Conservation (phyloP, 2,888 invertebrate genomes). For the Timema podura region DNA sequence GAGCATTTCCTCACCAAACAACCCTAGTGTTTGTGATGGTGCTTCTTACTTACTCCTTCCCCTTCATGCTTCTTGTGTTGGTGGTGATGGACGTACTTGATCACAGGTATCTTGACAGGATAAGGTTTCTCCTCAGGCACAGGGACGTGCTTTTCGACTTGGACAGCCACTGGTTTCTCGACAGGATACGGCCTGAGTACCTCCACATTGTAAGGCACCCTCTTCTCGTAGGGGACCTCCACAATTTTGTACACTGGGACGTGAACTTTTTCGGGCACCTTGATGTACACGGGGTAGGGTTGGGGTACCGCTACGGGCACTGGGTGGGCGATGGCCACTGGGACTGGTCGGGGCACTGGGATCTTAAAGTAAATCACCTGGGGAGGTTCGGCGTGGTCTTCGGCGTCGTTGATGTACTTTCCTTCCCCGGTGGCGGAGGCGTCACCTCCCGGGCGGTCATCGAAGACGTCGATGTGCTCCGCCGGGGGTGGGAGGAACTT, state of each 20-base stretch:
- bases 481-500: not conserved
- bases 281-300: constrained; percentile 15
- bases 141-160: constrained; percentile 21
- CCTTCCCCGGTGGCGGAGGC: not conserved
- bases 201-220: constrained; percentile 18
- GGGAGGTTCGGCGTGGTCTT: constrained; percentile 5
- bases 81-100: constrained; percentile 23
- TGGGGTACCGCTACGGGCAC: constrained; percentile 17
- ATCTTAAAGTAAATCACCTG: constrained; percentile 2
- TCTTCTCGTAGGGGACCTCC: constrained; percentile 17
- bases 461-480: constrained; percentile 8
- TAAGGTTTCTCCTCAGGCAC: constrained; percentile 22
- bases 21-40: too few species aligned
- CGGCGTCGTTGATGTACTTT: constrained; percentile 7
- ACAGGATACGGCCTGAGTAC: constrained; percentile 18
- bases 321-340: constrained; percentile 18
- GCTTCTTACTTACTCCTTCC: too few species aligned
- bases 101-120: constrained; percentile 19
- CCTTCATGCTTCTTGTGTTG: not conserved
- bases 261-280: not conserved
- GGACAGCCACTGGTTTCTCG: constrained; percentile 15
- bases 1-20: too few species aligned
- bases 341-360: constrained; percentile 16
- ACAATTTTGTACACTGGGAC: constrained; percentile 16
- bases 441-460: not conserved